Percentiles rank a stretch among this genome's conserved stretches.
phyloP scores from a whole-genome alignment of 2,113 vertebrate species.

The Catharus minimus region DNA sequence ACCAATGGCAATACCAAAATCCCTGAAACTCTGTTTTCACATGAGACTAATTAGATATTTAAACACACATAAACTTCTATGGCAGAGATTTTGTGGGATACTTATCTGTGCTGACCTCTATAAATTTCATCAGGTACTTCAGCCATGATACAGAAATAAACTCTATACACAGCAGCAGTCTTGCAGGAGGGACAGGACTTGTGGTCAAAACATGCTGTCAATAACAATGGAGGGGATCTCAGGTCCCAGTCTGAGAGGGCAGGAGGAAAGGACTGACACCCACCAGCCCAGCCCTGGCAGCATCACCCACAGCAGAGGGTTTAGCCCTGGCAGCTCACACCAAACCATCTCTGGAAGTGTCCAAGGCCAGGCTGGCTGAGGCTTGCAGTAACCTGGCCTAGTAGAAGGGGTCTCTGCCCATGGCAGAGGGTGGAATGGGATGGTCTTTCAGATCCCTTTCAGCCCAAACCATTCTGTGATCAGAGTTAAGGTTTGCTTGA shows the following conservation, averaged over 20 bases:
- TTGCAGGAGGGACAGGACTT: not conserved
- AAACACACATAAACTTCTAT: not conserved
- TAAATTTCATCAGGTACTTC: not conserved
- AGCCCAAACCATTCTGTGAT: not conserved
- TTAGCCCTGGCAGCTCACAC: not conserved
- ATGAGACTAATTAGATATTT: not conserved
- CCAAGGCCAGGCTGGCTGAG: not conserved
- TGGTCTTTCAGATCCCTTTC: not conserved
- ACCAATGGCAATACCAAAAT: not conserved
- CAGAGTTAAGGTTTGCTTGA: not conserved
- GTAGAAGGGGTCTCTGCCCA: not conserved
- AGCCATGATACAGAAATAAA: not conserved
- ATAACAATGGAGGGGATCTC: accelerated
- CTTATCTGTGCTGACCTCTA: not conserved
- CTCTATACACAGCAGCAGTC: not conserved
- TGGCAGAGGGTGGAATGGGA: not conserved
- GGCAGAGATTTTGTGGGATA: not conserved
- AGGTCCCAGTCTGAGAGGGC: not conserved
- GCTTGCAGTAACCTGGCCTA: not conserved
- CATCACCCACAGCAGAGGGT: accelerated
- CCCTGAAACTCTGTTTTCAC: not conserved
- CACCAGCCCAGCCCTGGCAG: not conserved
- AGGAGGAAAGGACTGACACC: not conserved
- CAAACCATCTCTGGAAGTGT: accelerated
- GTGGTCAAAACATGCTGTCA: accelerated